Evolutionary conservation across 2,797 vertebrate genomes (phyloP).

Genomic region (Knipowitschia caucasica): DNA sequence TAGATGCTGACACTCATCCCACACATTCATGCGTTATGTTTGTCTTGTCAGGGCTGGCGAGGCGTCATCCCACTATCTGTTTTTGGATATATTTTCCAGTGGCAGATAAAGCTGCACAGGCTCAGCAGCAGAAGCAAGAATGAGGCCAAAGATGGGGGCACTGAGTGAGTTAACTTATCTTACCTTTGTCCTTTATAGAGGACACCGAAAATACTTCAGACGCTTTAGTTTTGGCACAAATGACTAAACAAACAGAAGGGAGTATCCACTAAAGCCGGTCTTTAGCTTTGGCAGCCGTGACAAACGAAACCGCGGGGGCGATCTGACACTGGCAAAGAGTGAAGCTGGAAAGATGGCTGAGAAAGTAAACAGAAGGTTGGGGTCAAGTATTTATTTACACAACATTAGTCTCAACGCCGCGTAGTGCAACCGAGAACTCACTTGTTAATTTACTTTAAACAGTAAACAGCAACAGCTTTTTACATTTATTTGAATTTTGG

Average conservation of each 20-base stretch:
- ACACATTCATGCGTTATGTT: slow-evolving; percentile 6
- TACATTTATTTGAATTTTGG: too few species aligned
- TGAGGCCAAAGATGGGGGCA: background rate
- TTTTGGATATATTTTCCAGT: slow-evolving; percentile 44
- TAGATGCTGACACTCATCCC: slow-evolving; percentile 6
- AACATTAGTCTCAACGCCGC: slow-evolving; percentile 11
- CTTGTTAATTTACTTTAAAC: too few species aligned
- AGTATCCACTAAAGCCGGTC: slow-evolving; percentile 26
- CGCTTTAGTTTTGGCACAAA: slow-evolving; percentile 20
- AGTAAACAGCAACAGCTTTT: too few species aligned
- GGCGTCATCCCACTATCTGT: slow-evolving; percentile 17
- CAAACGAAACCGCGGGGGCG: slow-evolving; percentile 12
- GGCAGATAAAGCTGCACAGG: slow-evolving; percentile 34
- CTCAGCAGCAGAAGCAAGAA: slow-evolving; percentile 14
- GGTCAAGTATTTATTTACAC: slow-evolving; percentile 34
- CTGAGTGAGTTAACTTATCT: slow-evolving; percentile 23
- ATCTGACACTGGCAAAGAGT: slow-evolving; percentile 10
- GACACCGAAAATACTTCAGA: slow-evolving; percentile 18
- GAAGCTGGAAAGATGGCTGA: slow-evolving; percentile 25
- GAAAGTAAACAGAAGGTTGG: slow-evolving; percentile 16
- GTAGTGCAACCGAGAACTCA: slow-evolving; percentile 17
- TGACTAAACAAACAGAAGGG: slow-evolving; percentile 49
- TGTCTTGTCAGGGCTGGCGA: slow-evolving; percentile 6
- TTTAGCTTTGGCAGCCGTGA: slow-evolving; percentile 3
- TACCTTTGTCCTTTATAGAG: slow-evolving; percentile 40